Conservation (phyloP, 2,888 invertebrate genomes). For the Athalia cordata region DNA sequence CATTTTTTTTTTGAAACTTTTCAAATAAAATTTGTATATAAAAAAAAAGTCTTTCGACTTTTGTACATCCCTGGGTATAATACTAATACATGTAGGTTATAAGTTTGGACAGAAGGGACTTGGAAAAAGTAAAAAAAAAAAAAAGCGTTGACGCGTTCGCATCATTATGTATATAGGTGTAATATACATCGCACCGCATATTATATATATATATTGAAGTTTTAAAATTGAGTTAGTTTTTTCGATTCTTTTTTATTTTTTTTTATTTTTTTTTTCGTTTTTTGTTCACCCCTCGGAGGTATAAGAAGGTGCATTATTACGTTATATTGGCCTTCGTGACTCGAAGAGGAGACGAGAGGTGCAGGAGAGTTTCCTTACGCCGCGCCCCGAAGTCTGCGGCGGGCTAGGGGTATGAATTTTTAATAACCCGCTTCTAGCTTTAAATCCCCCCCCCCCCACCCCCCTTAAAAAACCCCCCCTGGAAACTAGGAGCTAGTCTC, state of each 20-base stretch:
- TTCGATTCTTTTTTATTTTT: not conserved
- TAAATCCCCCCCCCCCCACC: not conserved
- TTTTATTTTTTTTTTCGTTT: not conserved
- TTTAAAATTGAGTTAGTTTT: not conserved
- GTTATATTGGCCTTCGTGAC: slow-evolving; percentile 37
- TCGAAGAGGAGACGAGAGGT: not conserved
- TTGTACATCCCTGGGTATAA: no score
- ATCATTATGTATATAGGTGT: no score
- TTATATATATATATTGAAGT: no score
- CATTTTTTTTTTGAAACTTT: not conserved
- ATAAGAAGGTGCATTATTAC: slow-evolving; percentile 39
- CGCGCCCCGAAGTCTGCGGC: not conserved
- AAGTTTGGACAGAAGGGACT: no score
- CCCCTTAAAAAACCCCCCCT: not conserved
- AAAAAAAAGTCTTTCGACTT: no score
- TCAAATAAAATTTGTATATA: not conserved
- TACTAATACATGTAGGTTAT: no score
- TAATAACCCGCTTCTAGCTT: slow-evolving; percentile 37
- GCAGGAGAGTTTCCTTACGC: not conserved
- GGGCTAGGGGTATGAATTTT: slow-evolving; percentile 34
- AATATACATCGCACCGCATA: no score
- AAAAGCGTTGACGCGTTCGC: no score
- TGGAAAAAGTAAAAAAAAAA: no score
- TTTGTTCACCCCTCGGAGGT: not conserved
- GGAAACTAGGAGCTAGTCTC: not conserved